Conservation (phyloP, 2,888 invertebrate species). For the Drosophila falleni region DNA sequence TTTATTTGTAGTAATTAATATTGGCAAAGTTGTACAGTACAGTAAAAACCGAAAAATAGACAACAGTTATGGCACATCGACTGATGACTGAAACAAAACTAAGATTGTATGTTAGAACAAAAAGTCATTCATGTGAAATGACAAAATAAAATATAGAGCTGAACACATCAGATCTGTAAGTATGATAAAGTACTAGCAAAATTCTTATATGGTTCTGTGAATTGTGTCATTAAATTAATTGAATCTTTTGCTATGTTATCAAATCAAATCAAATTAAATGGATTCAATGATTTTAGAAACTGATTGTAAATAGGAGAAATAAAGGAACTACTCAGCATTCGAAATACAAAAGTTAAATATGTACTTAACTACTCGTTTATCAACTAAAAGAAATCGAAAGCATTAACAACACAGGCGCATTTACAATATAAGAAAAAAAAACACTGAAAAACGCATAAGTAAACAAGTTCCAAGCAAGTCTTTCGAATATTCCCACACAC, state of each 20-base stretch:
- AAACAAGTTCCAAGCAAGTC: constrained; percentile 72
- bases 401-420: constrained; percentile 35
- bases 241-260: constrained; percentile 22
- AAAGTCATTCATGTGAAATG: constrained; percentile 13
- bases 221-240: constrained; percentile 21
- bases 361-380: constrained; percentile 43
- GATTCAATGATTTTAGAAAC: constrained; percentile 31
- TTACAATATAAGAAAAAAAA: constrained; percentile 25
- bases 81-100: not conserved
- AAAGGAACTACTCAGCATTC: constrained; percentile 12
- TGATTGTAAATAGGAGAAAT: constrained; percentile 47
- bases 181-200: constrained; percentile 6
- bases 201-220: constrained; percentile 2
- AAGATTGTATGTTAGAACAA: not conserved
- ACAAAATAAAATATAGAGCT: constrained; percentile 28
- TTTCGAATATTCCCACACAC: constrained; percentile 43
- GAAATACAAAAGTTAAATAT: constrained; percentile 16
- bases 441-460: constrained; percentile 50
- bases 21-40: not conserved
- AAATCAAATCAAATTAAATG: constrained; percentile 19
- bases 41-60: no score
- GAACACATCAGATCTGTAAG: constrained; percentile 14
- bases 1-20: constrained; percentile 4
- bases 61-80: constrained; percentile 3
- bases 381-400: constrained; percentile 40